Conservation (phyloP, 2,113 vertebrate genomes). For the human region GRCh38 chr20:10837501-10838000, state of each 20-base stretch:
- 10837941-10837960: constrained; percentile 53
- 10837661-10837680: not conserved
- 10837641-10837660: not conserved
- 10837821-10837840: not conserved
- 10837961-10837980: constrained; percentile 49
- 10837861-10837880: not conserved
- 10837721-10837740: not conserved
- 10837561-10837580: not conserved
- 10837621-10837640: not conserved
- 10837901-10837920: constrained; percentile 18
- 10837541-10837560: not conserved
- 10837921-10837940: constrained; percentile 41
- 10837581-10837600: not conserved
- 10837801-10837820: not conserved
- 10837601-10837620: not conserved
- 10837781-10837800: not conserved
- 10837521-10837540: not conserved
- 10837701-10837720: not conserved
- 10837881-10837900: not conserved
- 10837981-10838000: constrained; percentile 70
- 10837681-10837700: not conserved
- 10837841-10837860: not conserved
- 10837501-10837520: not conserved
- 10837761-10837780: not conserved
- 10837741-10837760: not conserved